A percentile compares a stretch with the other conserved stretches of the same genome.
phyloP scores from a whole-genome alignment of 2,113 vertebrate genomes.

The Dinomys branickii region DNA sequence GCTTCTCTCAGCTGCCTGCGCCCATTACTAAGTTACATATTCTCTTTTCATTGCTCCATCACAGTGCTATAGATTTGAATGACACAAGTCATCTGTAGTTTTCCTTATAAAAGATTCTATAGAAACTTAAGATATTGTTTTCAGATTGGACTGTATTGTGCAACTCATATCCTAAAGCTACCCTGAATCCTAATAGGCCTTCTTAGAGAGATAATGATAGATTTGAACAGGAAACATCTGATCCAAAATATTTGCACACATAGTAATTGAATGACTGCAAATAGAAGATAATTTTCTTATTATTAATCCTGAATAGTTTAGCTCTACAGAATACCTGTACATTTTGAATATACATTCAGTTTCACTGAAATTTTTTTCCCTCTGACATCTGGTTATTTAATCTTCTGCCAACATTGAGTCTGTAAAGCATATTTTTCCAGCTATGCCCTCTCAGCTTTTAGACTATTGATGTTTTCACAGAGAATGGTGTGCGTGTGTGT shows the following conservation, averaged over 20 bases:
- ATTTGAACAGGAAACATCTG: slow-evolving; percentile 79
- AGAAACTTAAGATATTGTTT: slow-evolving; percentile 74
- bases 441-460: slow-evolving; percentile 83
- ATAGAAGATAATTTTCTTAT: slow-evolving; percentile 85
- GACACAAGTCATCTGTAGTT: slow-evolving; percentile 71
- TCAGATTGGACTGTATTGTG: slow-evolving; percentile 62
- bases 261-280: slow-evolving; percentile 84
- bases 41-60: slow-evolving; percentile 67
- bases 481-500: slow-evolving; percentile 78
- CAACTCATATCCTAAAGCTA: slow-evolving; percentile 77
- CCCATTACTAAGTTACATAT: slow-evolving; percentile 69
- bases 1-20: slow-evolving; percentile 55
- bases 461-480: slow-evolving; percentile 86
- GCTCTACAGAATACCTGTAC: slow-evolving; percentile 77
- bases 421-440: slow-evolving; percentile 81
- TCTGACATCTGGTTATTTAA: slow-evolving; percentile 85
- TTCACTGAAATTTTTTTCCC: slow-evolving; percentile 79
- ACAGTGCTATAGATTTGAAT: slow-evolving; percentile 62
- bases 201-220: slow-evolving; percentile 73
- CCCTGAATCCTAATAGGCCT: slow-evolving; percentile 69
- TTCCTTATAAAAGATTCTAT: slow-evolving; percentile 77
- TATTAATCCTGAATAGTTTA: slow-evolving; percentile 84
- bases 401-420: slow-evolving; percentile 84
- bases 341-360: slow-evolving; percentile 77
- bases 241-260: slow-evolving; percentile 83